Base-by-base conservation (phyloP, 2,888 invertebrate species). In the Argyresthia goedartella region DNA sequence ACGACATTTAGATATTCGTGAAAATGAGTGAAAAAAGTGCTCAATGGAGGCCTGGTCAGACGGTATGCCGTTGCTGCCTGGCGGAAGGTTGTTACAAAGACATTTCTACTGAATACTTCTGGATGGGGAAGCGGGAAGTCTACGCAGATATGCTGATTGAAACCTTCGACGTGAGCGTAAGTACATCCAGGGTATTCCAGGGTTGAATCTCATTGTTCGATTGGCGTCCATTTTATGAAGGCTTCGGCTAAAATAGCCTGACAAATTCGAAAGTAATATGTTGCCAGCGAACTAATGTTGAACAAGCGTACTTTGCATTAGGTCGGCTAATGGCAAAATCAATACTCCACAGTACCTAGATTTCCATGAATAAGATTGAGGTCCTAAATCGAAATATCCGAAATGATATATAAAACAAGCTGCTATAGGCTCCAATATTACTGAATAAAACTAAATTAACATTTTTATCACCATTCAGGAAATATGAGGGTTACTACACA, bases 91-190 rank as follows among this genome's bases (percentile, higher is more conserved):
- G 85, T 55, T 85, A 86, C 58, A 86, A 86, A 61, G 85, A 86
- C 59, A 84, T 86, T 66, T 81, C 85, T 39, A 84, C 85, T 11
- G 84, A 85, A 71, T 86, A 86, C 69, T 84, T 85, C 58, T 86
- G 85, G 85, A 86, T 86, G 85, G 85, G 85, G 54, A 82, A 81
- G 57, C 68, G 79, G 44, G 85, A 86, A 67, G 81, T 85, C 35
- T 86, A 86, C 57, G 67, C 76, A 3, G 85, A 85, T 63, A 85
- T 86, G 84, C 70, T 86, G 15, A 61, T 67, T 1, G 77, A 82
- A 1, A 75, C 81, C 11, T 74, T 85, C 13, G 76, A 70, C 56
- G 56, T 85, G 15, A 65, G 66, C 36, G 85, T 85, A 65, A 81
- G 84, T 76, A 49, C 51, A 49, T 25, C 51, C 53, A 57, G 60